These are phyloP conservation scores for Chironomus striatipennis DNA, from an alignment of 1,140 invertebrate genomes.

Conservation along the genomic window DNA sequence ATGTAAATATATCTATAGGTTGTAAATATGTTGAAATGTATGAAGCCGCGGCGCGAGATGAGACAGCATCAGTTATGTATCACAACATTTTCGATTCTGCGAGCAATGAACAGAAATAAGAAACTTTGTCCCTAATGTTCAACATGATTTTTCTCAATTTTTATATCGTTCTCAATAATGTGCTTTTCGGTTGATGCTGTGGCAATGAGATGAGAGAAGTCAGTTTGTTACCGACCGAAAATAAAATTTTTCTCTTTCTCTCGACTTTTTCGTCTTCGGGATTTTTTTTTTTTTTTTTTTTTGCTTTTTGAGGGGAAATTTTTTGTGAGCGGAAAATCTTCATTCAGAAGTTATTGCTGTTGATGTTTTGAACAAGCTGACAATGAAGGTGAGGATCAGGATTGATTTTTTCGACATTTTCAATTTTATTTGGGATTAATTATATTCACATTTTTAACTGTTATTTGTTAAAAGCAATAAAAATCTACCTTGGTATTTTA, in stretches of 20 bases:
- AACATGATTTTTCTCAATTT: background rate
- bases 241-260: background rate
- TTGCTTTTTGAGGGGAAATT: too few species aligned
- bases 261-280: background rate
- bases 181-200: background rate
- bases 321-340: too few species aligned
- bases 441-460: too few species aligned
- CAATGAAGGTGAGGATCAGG: too few species aligned
- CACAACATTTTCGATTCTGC: slow-evolving; percentile 16
- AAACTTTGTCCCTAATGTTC: background rate
- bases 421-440: too few species aligned
- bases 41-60: background rate
- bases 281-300: too few species aligned
- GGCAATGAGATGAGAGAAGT: background rate
- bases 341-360: too few species aligned
- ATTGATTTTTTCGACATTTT: too few species aligned
- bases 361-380: too few species aligned
- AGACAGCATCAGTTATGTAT: slow-evolving; percentile 19
- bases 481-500: too few species aligned
- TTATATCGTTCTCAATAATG: background rate
- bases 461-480: too few species aligned
- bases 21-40: background rate
- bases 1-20: background rate
- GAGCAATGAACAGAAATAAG: background rate
- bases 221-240: background rate